Evolutionary conservation across 1,140 invertebrate genomes (phyloP), one percentile per base, ranked within the genome.

Genomic region (Euura saliciscinereae): DNA sequence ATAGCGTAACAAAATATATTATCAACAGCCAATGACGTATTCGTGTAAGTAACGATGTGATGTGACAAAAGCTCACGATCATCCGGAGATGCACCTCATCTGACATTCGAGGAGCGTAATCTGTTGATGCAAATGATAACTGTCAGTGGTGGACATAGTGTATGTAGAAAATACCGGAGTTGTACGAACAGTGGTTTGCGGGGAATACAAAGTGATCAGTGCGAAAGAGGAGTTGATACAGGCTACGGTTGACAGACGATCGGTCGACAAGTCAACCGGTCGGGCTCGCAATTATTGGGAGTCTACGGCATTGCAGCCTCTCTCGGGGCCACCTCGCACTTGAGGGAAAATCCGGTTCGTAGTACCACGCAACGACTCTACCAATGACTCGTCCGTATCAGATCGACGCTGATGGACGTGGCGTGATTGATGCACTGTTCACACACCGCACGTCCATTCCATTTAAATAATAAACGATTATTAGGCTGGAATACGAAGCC

Each of bases 381-480:
- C 51, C 51, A 59, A 59, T 67, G 66, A 44, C 66, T 67, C 28
- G 8, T 42, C 66, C 66, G 43, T 67, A 67, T 67, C 66, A 67
- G 66, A 67, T 67, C 28, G 8, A 67, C 13, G 66, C 66, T 67
- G 66, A 67, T 67, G 66, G 66, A 67, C 66, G 66, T 67, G 66
- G 7, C 28, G 66, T 67, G 66, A 67, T 67, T 67, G 66, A 67
- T 67, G 66, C 28, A 67, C 66, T 67, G 66, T 67, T 67, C 66
- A 67, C 66, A 67, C 59, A 67, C 66, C 43, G 28, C 43, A 67
- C 43, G 66, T 67, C 66, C 10, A 67, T 67, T 67, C 66, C 66
- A 67, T 67, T 67, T 67, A 67, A 67, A 67, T 67, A 67, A 67
- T 67, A 67, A 67, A 67, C 43, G 66, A 67, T 67, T 67, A 67